Evolutionary conservation across 2,797 vertebrate genomes (phyloP), one percentile per base, ranked within the genome.

Genomic region (Gymnopithys bicolor): DNA sequence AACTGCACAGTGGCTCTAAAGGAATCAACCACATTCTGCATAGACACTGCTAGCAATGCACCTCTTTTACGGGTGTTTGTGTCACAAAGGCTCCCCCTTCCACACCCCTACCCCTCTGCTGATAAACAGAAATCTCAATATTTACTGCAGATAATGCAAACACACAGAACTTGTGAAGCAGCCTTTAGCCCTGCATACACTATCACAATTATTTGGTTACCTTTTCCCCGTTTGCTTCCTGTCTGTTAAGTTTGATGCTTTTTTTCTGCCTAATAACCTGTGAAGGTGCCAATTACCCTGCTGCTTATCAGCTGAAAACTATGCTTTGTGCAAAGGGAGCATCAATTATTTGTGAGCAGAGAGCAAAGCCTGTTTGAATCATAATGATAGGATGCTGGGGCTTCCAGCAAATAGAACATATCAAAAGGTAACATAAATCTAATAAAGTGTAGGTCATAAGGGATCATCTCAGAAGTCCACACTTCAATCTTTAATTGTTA

Each of bases 291-390:
- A 97, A 96, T 98, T 98, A 97, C 95, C 89, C 93, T 93, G 89
- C 95, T 97, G 96, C 96, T 98, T 97, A 98, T 97, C 97, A 94
- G 96, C 93, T 96, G 97, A 97, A 98, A 97, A 97, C 95, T 97
- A 97, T 93, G 97, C 96, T 96, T 97, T 96, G 96, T 97, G 96
- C 91, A 96, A 97, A 94, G 93, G 95, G 94, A 97, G 85, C 97
- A 98, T 98, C 97, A 98, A 98, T 98, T 98, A 98, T 98, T 98
- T 97, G 97, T 97, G 97, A 97, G 96, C 95, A 96, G 95, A 96
- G 94, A 97, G 97, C 93, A 91, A 96, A 97, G 94, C 71, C 92
- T 95, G 95, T 95, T 96, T 93, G 97, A 97, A 95, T 96, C 97
- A 90, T 96, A 97, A 97, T 95, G 96, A 97, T 90, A 96, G 97